Evolutionary conservation across 2,797 vertebrate species (phyloP), one percentile per base, ranked within the genome.

Genomic region (Argya squamiceps): DNA sequence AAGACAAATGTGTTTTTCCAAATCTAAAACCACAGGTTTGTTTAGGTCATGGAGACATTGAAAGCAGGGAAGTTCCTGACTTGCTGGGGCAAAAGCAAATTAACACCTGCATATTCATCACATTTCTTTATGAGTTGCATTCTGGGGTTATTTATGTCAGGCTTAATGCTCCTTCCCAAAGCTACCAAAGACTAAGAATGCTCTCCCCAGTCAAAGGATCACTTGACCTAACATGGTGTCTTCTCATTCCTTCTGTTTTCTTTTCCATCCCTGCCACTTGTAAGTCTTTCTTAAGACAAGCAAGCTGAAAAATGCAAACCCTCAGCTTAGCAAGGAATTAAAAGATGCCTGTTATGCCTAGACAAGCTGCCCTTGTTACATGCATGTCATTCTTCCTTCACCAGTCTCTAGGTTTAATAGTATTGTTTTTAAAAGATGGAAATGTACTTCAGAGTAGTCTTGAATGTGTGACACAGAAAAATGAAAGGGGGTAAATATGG

Each of bases 51-150:
- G 14, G 52, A 86, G 24, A 43, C 4, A 30, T 3, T 63, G 30
- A 46, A 91, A 88, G 27, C 6, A 11, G 13, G 1, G 3, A 49
- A 56, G 7, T 58, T 84, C 32, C 9, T 74, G 30, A 49, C 27
- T 58, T 88, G 18, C 7, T 80, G 26, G 7, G 15, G 1, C 22
- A 85, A 50, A 15, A 70, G 8, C 6, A 44, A 89, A 75, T 67
- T 70, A 80, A 50, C 11, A 37, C 5, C 11, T 46, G 3, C 3
- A 1, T 53, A n/a, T 37, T 81, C 2, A 32, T 65, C 7, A 41
- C 37, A 2, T 64, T 5, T 65, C 16, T 41, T 79, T 58, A 24
- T 3, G 21, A 49, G 4, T 49, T 36, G 4, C 0, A 0, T 39
- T 18, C 23, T 70, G 32, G 14, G 29, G 8, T 21, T 77, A 4